Percentiles rank a stretch among this genome's conserved stretches.
Evolutionary conservation across 1,140 invertebrate genomes (phyloP).

Genomic region (Matsumurasca onukii): DNA sequence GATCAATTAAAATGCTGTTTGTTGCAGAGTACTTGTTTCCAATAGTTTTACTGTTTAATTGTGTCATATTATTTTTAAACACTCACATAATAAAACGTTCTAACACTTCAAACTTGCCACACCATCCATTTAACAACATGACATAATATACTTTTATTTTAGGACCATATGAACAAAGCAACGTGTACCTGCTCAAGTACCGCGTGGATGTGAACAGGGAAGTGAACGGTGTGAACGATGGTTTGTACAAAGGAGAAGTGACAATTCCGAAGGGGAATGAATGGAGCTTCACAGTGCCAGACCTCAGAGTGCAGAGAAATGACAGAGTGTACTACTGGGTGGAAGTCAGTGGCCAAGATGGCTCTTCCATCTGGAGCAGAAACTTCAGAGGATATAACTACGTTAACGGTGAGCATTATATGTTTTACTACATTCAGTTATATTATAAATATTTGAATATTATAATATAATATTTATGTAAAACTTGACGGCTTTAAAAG

Average conservation of each 20-base stretch:
- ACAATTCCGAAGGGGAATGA: background rate
- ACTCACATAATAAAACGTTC: too few relatives aligned
- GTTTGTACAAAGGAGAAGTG: background rate
- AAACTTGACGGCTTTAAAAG: too few relatives aligned
- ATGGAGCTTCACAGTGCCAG: background rate
- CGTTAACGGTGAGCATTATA: too few relatives aligned
- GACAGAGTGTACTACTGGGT: background rate
- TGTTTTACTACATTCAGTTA: too few relatives aligned
- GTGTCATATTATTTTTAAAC: too few relatives aligned
- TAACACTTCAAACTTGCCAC: background rate
- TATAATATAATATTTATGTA: too few relatives aligned
- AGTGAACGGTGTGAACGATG: background rate
- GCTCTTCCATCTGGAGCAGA: background rate
- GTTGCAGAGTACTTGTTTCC: too few relatives aligned
- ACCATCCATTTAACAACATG: too few relatives aligned
- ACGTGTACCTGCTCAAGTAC: background rate
- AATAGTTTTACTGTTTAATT: too few relatives aligned
- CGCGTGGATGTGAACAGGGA: background rate
- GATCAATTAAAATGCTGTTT: too few relatives aligned
- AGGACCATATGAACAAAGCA: background rate
- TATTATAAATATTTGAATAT: too few relatives aligned
- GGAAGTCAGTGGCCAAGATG: background rate
- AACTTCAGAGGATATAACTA: background rate
- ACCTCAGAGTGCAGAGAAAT: background rate
- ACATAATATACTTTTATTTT: background rate